Evolutionary conservation across 2,797 vertebrate genomes (phyloP), one percentile per base, ranked within the genome.

Genomic region (Syngnathus rostellatus): DNA sequence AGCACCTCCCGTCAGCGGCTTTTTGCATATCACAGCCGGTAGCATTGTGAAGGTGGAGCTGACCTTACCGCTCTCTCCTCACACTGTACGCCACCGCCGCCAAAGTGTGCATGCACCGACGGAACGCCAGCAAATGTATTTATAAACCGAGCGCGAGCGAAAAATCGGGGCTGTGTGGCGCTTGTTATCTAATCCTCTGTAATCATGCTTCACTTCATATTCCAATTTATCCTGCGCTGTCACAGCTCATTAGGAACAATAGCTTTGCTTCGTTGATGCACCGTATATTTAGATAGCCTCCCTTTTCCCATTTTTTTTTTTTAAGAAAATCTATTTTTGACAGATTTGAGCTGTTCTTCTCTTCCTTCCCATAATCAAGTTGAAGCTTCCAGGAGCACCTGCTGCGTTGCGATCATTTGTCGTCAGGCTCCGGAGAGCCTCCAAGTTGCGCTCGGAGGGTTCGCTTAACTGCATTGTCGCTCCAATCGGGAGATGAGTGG

Each of bases 121-220:
- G 77, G 74, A 76, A 69, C 72, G 60, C 64, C 68, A 53, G 66
- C 70, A 75, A 76, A 64, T 68, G 74, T 71, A 82, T 80, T 78
- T 68, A 80, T 76, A 75, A 50, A 68, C 60, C 43, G 48, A 57
- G 67, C 68, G 64, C 70, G 54, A 63, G 63, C 65, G 54, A 66
- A 72, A 79, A 77, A 67, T 70, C 81, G 81, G 79, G 70, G 69
- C 79, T 80, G 73, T 63, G 50, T 81, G 73, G 79, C 80, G 80
- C 75, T 78, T 81, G 86, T 83, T 88, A 86, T 85, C 81, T 87
- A 83, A 88, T 88, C 81, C 80, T 79, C 77, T 77, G 77, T 88
- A 85, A 87, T 85, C 83, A 83, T 84, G 85, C 76, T 85, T 88
- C 81, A 85, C 81, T 87, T 86, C 86, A 78, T 86, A 86, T 85